Evolutionary conservation across 2,888 invertebrate genomes (phyloP), one percentile per base, ranked within the genome.

Genomic region (Drosophila testacea): DNA sequence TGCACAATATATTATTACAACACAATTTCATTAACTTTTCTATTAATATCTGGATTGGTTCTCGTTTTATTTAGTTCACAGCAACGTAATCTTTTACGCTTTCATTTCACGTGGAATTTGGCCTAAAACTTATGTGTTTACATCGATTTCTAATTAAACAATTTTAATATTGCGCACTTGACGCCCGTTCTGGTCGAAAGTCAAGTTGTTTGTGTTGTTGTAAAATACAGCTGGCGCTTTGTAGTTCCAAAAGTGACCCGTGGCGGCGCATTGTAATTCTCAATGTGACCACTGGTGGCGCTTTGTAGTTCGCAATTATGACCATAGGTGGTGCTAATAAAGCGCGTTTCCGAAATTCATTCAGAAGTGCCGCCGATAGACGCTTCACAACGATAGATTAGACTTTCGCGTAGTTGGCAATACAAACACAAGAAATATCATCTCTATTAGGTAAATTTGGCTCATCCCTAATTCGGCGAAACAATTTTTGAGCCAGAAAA

Each of bases 151-250:
- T 54, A 54, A 54, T 61, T 47, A 16, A 68, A 72, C 59, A 59
- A 42, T 62, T 69, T 52, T 13, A 57, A 41, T 62, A 39, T 73
- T 73, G 76, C 69, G 76, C 72, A 76, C 69, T 73, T 73, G 57
- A 72, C 65, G 69, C 51, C 11, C 51, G 39, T 41, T n/a, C 55
- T 44, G 41, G 51, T 65, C 47, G 73, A 76, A 59, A 64, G 72
- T 69, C 42, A 7, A 30, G 7, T 30, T 5, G 7, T 39, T 72
- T 39, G 4, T 36, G 11, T 54, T 42, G 67, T 54, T 32, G 7
- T 3, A 0, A 6, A 32, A 3, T 0, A 32, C 32, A 2, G 32
- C 9, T 32, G 32, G 2, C 32, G 9, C 9, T 30, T 30, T 30
- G 5, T 5, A 30, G 30, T 30, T 30, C 30, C 30, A 1, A 30